Percentiles rank a stretch among this genome's conserved stretches.
These are phyloP conservation scores for Cryptoleucopteryx plumbea DNA, from an alignment of 2,113 vertebrate species.

Conservation along the genomic window DNA sequence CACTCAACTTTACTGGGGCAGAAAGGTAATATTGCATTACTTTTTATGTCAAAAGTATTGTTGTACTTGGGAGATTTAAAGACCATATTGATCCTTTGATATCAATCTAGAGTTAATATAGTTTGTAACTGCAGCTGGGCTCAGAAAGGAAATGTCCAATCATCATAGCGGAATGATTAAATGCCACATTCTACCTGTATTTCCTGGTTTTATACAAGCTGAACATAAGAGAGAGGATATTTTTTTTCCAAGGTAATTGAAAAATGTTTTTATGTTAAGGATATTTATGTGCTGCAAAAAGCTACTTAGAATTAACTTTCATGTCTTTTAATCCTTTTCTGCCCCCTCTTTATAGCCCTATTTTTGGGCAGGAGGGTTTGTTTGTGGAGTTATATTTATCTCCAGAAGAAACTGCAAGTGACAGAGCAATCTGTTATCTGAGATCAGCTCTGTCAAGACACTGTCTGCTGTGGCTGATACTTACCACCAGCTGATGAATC, in stretches of 20 bases:
- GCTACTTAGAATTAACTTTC: neutral
- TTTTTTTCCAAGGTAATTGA: neutral
- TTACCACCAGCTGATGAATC: neutral
- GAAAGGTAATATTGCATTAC: neutral
- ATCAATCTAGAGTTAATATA: neutral
- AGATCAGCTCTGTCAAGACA: neutral
- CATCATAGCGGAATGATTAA: neutral
- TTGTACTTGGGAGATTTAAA: neutral
- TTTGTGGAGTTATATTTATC: neutral
- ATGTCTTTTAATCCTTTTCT: neutral
- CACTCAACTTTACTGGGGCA: neutral
- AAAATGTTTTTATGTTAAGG: neutral
- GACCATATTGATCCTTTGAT: neutral
- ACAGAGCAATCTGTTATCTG: neutral
- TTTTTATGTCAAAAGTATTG: neutral
- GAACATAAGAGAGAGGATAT: neutral
- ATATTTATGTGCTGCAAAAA: neutral
- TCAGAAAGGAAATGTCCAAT: neutral
- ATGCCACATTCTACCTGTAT: neutral
- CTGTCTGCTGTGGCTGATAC: neutral
- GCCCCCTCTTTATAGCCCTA: neutral
- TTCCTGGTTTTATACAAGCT: neutral
- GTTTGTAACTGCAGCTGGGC: neutral
- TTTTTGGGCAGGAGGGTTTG: neutral
- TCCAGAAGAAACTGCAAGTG: neutral